Evolutionary conservation across 2,888 invertebrate genomes (phyloP).

Genomic region (Stomorhina lunata): DNA sequence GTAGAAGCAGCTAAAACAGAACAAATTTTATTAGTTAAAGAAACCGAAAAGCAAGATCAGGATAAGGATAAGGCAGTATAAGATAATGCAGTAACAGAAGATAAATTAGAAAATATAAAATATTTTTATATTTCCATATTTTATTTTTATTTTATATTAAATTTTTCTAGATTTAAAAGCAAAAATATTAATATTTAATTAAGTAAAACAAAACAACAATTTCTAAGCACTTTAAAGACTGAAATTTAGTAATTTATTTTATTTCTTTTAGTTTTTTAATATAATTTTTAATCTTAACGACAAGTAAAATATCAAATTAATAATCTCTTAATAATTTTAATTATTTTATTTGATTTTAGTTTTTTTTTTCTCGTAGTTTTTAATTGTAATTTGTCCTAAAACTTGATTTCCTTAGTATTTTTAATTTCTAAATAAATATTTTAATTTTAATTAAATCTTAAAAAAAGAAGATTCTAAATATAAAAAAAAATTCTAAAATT

Average conservation of each 20-base stretch:
- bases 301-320: slow-evolving; percentile 6
- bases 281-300: slow-evolving; percentile 4
- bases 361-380: not conserved
- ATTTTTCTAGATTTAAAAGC: slow-evolving; percentile 12
- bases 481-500: not conserved
- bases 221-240: slow-evolving; percentile 65
- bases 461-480: not conserved
- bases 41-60: not conserved
- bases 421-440: slow-evolving; percentile 5
- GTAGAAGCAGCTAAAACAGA: not conserved
- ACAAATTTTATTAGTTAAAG: not conserved
- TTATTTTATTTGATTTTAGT: slow-evolving; percentile 5
- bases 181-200: slow-evolving; percentile 21
- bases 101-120: not conserved
- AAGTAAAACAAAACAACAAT: slow-evolving; percentile 50
- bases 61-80: not conserved
- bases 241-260: slow-evolving; percentile 66
- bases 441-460: too few relatives aligned
- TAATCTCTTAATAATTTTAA: slow-evolving; percentile 22
- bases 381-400: slow-evolving; percentile 1
- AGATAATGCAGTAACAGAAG: not conserved
- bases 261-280: slow-evolving; percentile 36
- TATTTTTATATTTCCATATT: not conserved
- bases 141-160: not conserved
- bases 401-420: slow-evolving; percentile 37